phyloP scores from a whole-genome alignment of 2,113 vertebrate species.

The Lophotis ruficrista region DNA sequence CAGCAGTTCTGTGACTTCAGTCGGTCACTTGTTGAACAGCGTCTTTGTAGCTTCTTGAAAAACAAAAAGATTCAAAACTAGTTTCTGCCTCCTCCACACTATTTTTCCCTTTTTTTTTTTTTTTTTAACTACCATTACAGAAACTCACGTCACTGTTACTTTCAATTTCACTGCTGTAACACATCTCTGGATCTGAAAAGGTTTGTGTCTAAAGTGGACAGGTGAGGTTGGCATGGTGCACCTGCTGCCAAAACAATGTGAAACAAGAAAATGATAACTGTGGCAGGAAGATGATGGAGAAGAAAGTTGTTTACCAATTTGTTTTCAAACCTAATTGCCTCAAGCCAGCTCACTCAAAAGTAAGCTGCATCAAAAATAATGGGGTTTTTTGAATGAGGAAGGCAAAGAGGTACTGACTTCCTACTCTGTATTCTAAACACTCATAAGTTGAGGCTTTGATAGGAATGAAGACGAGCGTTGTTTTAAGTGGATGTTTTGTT shows the following conservation, averaged over 20 bases:
- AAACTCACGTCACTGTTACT: background rate
- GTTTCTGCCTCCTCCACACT: background rate
- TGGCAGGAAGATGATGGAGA: background rate
- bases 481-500: background rate
- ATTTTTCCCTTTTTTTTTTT: too few species aligned
- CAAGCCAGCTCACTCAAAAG: background rate
- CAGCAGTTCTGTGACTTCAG: background rate
- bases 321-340: background rate
- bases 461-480: background rate
- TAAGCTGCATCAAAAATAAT: background rate
- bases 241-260: fast-evolving
- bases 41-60: background rate
- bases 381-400: background rate
- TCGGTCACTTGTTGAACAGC: background rate
- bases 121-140: background rate
- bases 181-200: background rate
- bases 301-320: background rate
- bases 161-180: background rate
- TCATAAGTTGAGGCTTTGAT: background rate
- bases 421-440: background rate
- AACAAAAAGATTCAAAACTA: background rate
- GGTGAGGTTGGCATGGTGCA: too few species aligned
- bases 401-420: background rate
- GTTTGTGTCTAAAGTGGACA: background rate
- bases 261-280: background rate